Base-by-base conservation (phyloP, 1,140 invertebrate genomes). In the Ruditapes philippinarum region DNA sequence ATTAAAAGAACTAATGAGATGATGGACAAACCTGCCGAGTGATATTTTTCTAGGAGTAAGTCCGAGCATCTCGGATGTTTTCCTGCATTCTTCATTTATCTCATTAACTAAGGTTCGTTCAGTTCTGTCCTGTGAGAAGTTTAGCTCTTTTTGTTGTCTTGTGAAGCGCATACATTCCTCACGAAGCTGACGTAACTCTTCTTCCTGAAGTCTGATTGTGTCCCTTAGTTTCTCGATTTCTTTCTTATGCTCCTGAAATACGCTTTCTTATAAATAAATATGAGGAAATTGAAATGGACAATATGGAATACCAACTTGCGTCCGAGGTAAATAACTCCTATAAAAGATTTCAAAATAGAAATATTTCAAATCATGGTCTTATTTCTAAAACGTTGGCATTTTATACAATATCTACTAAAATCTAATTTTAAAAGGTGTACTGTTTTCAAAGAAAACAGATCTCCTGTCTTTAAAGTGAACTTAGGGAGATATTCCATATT, bases 51-150 rank as follows among this genome's bases (percentile, higher is more conserved):
- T 82, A 17, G 95, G 94, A 65, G 70, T 87, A 11, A 94, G 88
- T 5, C 95, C 95, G 2, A 95, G 68, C 9, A 95, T 28, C 19
- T 82, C 78, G 0, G 94, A 92, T 33, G 92, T 93, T 70, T 91
- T 92, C 19, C 93, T 73, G 84, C 94, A 95, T 70, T 95, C 95
- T 19, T 95, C 94, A 74, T 95, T 95, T 33, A 95, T 92, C 73
- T 95, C 95, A 45, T 93, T 92, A 42, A 95, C 88, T 9, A 95
- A 87, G 5, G 92, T 94, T 70, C 92, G 88, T 78, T 95, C 95
- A 0, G 91, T 89, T n/a, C 91, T 86, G 22, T 95, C 95, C n/a
- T 93, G 73, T 1, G 83, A 68, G n/a, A 83, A 38, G 28, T 42
- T 60, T 45, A 79, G 89, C 31, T 95, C 93, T 28, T 90, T 89